phyloP scores from a whole-genome alignment of 2,797 vertebrate species.

The Aldrovandia affinis region DNA sequence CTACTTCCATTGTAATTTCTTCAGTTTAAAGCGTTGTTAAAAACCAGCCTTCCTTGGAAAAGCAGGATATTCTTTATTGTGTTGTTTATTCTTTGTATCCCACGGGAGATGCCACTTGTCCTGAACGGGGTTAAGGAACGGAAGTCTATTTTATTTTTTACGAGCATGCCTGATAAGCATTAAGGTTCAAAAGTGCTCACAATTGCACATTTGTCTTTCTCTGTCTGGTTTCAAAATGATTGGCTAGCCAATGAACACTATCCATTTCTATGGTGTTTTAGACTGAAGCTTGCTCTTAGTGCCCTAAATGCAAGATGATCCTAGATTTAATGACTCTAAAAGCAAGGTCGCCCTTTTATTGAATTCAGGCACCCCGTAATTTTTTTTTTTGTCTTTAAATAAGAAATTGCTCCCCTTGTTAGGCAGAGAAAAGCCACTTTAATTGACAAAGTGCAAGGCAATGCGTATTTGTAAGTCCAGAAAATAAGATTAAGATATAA shows the following conservation, averaged over 20 bases:
- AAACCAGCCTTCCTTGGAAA: slow-evolving; percentile 44
- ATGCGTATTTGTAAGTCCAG: slow-evolving; percentile 51
- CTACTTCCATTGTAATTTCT: slow-evolving; percentile 51
- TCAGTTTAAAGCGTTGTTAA: slow-evolving; percentile 36
- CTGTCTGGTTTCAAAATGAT: not conserved
- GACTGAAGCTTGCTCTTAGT: slow-evolving; percentile 29
- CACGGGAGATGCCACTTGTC: slow-evolving; percentile 38
- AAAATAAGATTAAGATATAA: slow-evolving; percentile 52
- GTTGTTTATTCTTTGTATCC: slow-evolving; percentile 41
- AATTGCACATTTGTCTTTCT: not conserved
- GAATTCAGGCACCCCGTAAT: not conserved
- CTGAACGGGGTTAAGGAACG: slow-evolving; percentile 43
- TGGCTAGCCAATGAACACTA: slow-evolving; percentile 22
- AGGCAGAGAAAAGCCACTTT: slow-evolving; percentile 46
- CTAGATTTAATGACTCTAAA: slow-evolving; percentile 46
- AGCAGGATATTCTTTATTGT: slow-evolving; percentile 47
- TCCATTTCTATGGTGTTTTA: slow-evolving; percentile 39
- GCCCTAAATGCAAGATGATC: slow-evolving; percentile 41
- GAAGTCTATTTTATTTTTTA: not conserved
- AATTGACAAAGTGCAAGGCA: slow-evolving; percentile 41
- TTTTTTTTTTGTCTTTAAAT: not conserved
- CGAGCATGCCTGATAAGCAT: slow-evolving; percentile 27
- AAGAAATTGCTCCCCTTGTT: slow-evolving; percentile 14
- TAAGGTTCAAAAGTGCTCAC: not conserved
- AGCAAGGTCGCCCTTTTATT: slow-evolving; percentile 47